Evolutionary conservation across 2,113 vertebrate species (phyloP).

Genomic region (Gobio gobio): DNA sequence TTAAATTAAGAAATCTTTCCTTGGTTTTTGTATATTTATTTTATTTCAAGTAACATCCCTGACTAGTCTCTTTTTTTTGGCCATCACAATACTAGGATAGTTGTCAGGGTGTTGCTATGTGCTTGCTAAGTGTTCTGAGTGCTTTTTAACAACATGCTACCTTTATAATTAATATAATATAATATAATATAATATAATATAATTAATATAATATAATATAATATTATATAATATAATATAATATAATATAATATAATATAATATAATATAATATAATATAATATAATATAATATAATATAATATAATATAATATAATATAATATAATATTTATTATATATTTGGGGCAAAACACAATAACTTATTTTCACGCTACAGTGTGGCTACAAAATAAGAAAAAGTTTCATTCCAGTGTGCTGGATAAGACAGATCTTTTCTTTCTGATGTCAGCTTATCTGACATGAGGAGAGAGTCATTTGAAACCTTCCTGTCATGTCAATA

Average conservation of each 20-base stretch:
- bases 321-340: too few relatives aligned
- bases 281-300: background rate
- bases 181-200: background rate
- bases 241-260: background rate
- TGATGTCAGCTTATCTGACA: conserved; percentile 10
- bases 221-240: too few relatives aligned
- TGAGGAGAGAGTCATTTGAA: background rate
- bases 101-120: background rate
- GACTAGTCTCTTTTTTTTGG: too few relatives aligned
- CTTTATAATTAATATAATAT: background rate
- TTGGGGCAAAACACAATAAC: background rate
- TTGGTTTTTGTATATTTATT: too few relatives aligned
- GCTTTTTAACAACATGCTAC: background rate
- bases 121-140: background rate
- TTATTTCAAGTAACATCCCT: too few relatives aligned
- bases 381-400: background rate
- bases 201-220: background rate
- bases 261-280: background rate
- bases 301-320: too few relatives aligned
- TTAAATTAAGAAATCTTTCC: too few relatives aligned
- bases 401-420: background rate
- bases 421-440: conserved; percentile 2
- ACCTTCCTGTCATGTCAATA: background rate
- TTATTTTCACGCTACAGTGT: background rate
- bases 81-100: background rate